Evolutionary conservation across 2,113 vertebrate genomes (phyloP).

Genomic region (Platichthys flesus): DNA sequence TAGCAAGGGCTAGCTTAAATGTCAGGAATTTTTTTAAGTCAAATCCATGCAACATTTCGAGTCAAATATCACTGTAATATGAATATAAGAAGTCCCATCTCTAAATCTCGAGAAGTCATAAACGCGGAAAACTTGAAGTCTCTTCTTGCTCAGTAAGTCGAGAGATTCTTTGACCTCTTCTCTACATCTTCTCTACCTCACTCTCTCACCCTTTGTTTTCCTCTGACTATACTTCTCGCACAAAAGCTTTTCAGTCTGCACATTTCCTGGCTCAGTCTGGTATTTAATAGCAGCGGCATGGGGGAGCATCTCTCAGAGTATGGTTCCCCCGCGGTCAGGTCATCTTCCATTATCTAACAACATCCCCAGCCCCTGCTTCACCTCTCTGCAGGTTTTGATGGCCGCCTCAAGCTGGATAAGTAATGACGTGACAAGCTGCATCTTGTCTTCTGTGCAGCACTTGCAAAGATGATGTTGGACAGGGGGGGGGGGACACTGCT

Average conservation of each 20-base stretch:
- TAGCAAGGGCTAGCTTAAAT: no score
- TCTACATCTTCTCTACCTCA: conserved; percentile 8
- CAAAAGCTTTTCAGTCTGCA: conserved; percentile 5
- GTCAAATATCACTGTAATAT: background rate
- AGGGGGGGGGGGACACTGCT: background rate
- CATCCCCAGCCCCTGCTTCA: conserved; percentile 1
- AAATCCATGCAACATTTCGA: no score
- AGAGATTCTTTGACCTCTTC: conserved; percentile 1
- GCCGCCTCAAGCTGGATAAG: background rate
- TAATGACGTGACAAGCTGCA: conserved; percentile 12
- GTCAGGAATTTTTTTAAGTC: no score
- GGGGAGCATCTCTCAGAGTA: background rate
- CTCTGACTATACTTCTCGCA: conserved; percentile 5
- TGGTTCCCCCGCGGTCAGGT: background rate
- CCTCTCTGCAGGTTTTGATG: background rate
- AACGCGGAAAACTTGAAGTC: background rate
- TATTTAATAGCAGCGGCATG: conserved; percentile 4
- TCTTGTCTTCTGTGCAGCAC: conserved; percentile 4
- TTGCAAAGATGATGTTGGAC: background rate
- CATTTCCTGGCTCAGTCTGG: conserved; percentile 14
- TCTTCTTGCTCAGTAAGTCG: conserved; percentile 17
- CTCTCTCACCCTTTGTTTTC: conserved; percentile 20
- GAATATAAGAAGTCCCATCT: no score
- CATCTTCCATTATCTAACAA: conserved; percentile 9
- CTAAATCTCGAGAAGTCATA: no score